Evolutionary conservation across 2,797 vertebrate genomes (phyloP).

Genomic region (Malacoctenus gilli): DNA sequence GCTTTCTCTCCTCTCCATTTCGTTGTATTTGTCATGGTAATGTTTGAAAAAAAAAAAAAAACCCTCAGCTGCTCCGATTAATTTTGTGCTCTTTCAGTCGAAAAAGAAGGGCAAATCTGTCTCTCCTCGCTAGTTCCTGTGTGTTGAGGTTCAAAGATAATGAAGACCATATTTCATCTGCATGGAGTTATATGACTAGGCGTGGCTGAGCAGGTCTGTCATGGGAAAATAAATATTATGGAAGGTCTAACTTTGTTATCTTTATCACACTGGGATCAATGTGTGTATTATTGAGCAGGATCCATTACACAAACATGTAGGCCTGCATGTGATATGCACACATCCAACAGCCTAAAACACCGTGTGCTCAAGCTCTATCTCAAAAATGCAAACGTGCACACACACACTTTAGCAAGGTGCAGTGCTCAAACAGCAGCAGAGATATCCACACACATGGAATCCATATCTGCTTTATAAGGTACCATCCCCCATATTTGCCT

Average conservation of each 20-base stretch:
- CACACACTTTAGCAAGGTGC: conserved; percentile 36
- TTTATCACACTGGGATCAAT: conserved; percentile 73
- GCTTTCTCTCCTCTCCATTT: conserved; percentile 46
- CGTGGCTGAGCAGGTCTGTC: conserved; percentile 69
- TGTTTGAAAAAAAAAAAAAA: conserved; percentile 45
- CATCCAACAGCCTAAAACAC: conserved; percentile 25
- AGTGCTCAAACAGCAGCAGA: conserved; percentile 49
- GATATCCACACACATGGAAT: conserved; percentile 41
- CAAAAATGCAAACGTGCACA: conserved; percentile 35
- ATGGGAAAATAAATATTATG: conserved; percentile 79
- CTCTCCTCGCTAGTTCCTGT: conserved; percentile 62
- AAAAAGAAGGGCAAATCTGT: conserved; percentile 75
- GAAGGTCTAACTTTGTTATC: conserved; percentile 76
- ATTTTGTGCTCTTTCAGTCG: conserved; percentile 75
- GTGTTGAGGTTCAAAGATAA: conserved; percentile 68
- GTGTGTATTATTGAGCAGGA: conserved; percentile 70
- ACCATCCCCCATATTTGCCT: conserved; percentile 61
- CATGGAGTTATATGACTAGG: conserved; percentile 71
- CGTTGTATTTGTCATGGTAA: conserved; percentile 68
- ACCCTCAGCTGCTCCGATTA: conserved; percentile 72
- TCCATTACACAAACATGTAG: conserved; percentile 62
- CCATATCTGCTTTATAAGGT: conserved; percentile 60
- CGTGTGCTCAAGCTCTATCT: conserved; percentile 21
- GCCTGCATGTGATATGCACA: conserved; percentile 43
- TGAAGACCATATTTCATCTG: conserved; percentile 79